Evolutionary conservation across 2,113 vertebrate species (phyloP).

Genomic region (Ibidorhyncha struthersii): DNA sequence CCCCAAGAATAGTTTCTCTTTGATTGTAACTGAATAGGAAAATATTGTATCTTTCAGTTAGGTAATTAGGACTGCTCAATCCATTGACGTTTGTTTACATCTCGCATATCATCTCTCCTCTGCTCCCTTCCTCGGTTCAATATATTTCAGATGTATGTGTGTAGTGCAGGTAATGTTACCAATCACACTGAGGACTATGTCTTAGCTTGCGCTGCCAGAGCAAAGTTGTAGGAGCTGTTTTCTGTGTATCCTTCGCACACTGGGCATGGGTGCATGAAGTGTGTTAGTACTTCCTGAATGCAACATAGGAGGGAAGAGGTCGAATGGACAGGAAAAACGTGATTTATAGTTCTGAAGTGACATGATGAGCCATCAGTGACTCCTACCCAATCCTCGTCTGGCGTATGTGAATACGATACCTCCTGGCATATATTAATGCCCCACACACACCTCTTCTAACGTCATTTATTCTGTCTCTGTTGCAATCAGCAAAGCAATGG

Average conservation of each 20-base stretch:
- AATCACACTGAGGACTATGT: neutral
- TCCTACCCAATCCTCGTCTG: neutral
- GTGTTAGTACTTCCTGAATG: neutral
- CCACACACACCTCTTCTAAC: neutral
- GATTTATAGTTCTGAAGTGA: neutral
- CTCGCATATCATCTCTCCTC: neutral
- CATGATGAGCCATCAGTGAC: neutral
- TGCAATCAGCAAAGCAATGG: neutral
- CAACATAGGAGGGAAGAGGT: neutral
- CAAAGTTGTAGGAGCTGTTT: neutral
- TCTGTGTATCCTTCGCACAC: neutral
- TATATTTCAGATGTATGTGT: accelerated
- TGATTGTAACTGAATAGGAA: neutral
- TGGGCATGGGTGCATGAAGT: neutral
- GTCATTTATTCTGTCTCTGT: neutral
- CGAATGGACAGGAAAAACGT: neutral
- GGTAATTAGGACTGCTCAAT: neutral
- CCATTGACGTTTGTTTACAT: neutral
- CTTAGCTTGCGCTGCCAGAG: neutral
- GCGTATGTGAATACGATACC: neutral
- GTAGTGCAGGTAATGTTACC: neutral
- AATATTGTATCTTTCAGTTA: neutral
- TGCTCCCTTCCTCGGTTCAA: neutral
- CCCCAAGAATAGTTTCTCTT: neutral
- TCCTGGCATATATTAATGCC: neutral